Conservation (phyloP, 1,140 invertebrate genomes). For the Neodiprion virginianus region DNA sequence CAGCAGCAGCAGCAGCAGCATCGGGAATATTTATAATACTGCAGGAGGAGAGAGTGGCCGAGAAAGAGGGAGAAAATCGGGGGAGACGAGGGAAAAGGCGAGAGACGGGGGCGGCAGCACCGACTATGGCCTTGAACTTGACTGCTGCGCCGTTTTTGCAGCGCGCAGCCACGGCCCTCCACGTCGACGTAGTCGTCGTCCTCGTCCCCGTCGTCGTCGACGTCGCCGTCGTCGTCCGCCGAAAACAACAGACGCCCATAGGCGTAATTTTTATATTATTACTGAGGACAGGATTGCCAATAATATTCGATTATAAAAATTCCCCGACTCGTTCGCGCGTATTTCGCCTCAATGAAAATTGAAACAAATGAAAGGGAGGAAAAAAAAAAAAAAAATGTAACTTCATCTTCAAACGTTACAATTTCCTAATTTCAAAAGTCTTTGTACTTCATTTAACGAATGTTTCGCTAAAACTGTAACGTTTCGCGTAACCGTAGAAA, state of each 20-base stretch:
- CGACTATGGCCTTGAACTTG: constrained; percentile 49
- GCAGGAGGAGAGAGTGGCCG: background rate
- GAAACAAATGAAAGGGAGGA: too few relatives aligned
- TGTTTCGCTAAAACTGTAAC: too few relatives aligned
- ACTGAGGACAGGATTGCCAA: background rate
- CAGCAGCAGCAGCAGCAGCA: too few relatives aligned
- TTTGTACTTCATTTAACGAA: background rate
- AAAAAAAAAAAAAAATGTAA: too few relatives aligned
- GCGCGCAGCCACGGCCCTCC: constrained; percentile 34
- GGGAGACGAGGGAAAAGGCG: constrained; percentile 11
- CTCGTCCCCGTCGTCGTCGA: constrained; percentile 18
- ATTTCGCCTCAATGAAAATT: background rate
- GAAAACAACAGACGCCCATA: constrained; percentile 40
- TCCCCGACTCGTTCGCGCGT: background rate
- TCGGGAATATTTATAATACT: too few relatives aligned
- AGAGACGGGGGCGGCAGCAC: background rate
- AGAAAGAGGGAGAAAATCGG: background rate
- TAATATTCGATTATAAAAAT: background rate
- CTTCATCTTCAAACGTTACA: background rate
- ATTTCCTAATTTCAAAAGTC: background rate
- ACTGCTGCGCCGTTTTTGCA: constrained; percentile 44
- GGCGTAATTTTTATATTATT: constrained; percentile 23
- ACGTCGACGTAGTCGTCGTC: background rate
- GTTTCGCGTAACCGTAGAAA: too few relatives aligned
- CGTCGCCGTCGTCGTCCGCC: constrained; percentile 21